Percentiles rank a stretch among this genome's conserved stretches.
These are phyloP conservation scores for Margaritifera margaritifera DNA, from an alignment of 2,888 invertebrate genomes.

Conservation along the genomic window DNA sequence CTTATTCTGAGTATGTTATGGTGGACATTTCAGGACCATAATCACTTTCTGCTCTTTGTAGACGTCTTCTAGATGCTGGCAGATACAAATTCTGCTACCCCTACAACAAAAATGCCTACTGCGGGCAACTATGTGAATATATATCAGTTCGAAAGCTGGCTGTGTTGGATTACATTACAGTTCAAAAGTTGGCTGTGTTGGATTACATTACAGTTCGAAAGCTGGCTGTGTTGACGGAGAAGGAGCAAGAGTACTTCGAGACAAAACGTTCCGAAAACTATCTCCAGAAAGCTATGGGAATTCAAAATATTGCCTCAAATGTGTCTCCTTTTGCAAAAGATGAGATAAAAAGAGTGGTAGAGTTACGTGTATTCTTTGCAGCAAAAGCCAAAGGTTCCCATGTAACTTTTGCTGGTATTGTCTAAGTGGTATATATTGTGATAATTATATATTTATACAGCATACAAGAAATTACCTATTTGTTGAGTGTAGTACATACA, in stretches of 20 bases:
- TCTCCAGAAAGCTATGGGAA: slow-evolving; percentile 32
- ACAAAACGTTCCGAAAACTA: slow-evolving; percentile 38
- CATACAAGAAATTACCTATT: too few relatives aligned
- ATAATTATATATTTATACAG: too few relatives aligned
- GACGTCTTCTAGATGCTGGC: slow-evolving; percentile 33
- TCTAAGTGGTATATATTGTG: not conserved
- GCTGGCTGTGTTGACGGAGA: slow-evolving; percentile 34
- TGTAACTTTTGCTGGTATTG: slow-evolving; percentile 49
- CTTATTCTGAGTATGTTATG: not conserved
- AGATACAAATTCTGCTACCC: slow-evolving; percentile 41
- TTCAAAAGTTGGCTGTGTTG: too few relatives aligned
- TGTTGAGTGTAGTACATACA: too few relatives aligned
- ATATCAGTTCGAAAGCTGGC: too few relatives aligned
- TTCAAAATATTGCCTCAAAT: slow-evolving; percentile 44
- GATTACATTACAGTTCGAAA: slow-evolving; percentile 37
- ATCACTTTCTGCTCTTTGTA: slow-evolving; percentile 39
- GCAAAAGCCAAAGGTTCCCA: slow-evolving; percentile 11
- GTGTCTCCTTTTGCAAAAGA: slow-evolving; percentile 29
- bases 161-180: too few relatives aligned
- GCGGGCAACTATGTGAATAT: slow-evolving; percentile 34
- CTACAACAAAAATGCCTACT: slow-evolving; percentile 26
- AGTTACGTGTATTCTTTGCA: slow-evolving; percentile 37
- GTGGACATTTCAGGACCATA: slow-evolving; percentile 35
- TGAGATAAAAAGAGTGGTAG: slow-evolving; percentile 23
- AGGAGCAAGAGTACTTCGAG: slow-evolving; percentile 41